Evolutionary conservation across 2,113 vertebrate species (phyloP), one percentile per base, ranked within the genome.

Genomic region (Bufo bufo): DNA sequence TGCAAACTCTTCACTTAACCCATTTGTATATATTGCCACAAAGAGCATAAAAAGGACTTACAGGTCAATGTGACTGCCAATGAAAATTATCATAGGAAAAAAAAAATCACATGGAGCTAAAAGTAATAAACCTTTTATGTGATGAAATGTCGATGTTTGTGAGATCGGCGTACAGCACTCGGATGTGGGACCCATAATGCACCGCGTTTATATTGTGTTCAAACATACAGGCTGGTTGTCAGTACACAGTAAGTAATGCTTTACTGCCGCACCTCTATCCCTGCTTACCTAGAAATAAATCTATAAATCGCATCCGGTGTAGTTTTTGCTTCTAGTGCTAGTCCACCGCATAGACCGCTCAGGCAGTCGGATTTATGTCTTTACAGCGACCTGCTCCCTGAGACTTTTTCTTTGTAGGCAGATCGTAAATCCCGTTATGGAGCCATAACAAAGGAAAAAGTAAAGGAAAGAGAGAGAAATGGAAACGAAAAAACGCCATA

Each of bases 371-470:
- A 88, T 88, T 88, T 88, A 88, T 83, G 58, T 23, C 23, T 50
- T 20, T 19, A 65, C 69, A 66, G 71, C 71, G 77, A 84, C 71
- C 87, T 63, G 87, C 69, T 88, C 58, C 80, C 81, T 11, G 80
- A 82, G 87, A 88, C 75, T 84, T 84, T 33, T 84, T 80, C 85
- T 86, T 66, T 63, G 66, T 56, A 61, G 71, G 61, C 56, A 66
- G 43, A 84, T 83, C 71, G 58, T 88, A 88, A 88, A 88, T 88
- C 81, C 69, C 6, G 12, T 52, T 16, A 72, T 61, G n/a, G 58
- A 84, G 47, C 45, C 58, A 49, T 20, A 59, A 84, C 45, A 88
- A 77, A 23, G 20, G 56, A 54, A 23, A 66, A 45, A 72, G 47
- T 2, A 50, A 49, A 6, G 20, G 8, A 17, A 14, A 77, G 56